Conservation (phyloP, 1,140 invertebrate genomes). For the Saccostrea glomerata region DNA sequence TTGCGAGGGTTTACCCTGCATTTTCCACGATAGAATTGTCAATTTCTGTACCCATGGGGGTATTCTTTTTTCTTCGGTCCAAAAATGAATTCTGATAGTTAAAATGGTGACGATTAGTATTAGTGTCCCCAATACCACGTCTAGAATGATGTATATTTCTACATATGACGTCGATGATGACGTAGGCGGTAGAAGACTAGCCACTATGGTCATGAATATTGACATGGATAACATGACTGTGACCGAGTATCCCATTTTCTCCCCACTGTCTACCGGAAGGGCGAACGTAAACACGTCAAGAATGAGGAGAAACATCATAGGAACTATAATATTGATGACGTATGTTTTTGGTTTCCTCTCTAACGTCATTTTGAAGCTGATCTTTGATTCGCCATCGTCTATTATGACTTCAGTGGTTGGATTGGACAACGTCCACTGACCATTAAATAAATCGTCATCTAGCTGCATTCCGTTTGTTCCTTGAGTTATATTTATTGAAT, state of each 20-base stretch:
- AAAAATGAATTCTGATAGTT: constrained; percentile 39
- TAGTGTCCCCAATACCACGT: constrained; percentile 20
- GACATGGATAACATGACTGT: constrained; percentile 63
- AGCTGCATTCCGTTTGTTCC: neutral
- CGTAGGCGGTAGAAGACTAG: constrained; percentile 50
- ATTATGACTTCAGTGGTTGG: constrained; percentile 1
- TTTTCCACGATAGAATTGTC: neutral
- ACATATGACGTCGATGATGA: constrained; percentile 57
- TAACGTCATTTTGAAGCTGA: constrained; percentile 59
- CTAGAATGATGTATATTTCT: constrained; percentile 47
- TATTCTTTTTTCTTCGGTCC: neutral
- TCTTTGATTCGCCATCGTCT: constrained; percentile 82
- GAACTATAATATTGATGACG: constrained; percentile 57
- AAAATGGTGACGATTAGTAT: constrained; percentile 11
- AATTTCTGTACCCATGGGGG: neutral
- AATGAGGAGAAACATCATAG: constrained; percentile 60
- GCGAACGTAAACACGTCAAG: constrained; percentile 59
- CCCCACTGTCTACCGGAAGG: constrained; percentile 57
- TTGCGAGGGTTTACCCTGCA: neutral
- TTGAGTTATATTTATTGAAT: neutral
- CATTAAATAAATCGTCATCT: constrained; percentile 37
- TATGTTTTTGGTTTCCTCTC: constrained; percentile 53
- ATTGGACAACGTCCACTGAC: constrained; percentile 44
- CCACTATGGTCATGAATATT: constrained; percentile 61
- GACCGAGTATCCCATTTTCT: constrained; percentile 59